Conservation (phyloP, 2,113 vertebrate genomes). For the Scomber japonicus region DNA sequence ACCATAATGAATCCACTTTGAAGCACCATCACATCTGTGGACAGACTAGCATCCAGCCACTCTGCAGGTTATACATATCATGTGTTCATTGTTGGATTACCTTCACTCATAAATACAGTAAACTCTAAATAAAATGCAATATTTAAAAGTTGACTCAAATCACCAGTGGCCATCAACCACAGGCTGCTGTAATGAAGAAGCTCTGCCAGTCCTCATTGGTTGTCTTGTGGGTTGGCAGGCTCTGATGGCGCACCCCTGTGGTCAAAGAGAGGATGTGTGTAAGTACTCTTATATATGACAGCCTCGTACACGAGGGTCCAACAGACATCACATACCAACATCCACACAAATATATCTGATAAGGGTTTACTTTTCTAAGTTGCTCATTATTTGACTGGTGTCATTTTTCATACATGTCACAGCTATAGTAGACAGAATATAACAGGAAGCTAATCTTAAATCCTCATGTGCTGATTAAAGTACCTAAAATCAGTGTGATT, state of each 20-base stretch:
- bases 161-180: neutral
- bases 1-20: neutral
- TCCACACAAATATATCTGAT: neutral
- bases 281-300: neutral
- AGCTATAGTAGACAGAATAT: too few relatives aligned
- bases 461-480: too few relatives aligned
- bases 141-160: conserved; percentile 40
- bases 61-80: neutral
- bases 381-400: too few relatives aligned
- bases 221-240: conserved; percentile 47
- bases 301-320: neutral
- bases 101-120: conserved; percentile 31
- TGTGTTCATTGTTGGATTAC: neutral
- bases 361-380: too few relatives aligned
- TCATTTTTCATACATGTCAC: too few relatives aligned
- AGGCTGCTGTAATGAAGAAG: neutral
- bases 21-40: conserved; percentile 6
- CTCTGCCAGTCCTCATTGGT: conserved; percentile 12
- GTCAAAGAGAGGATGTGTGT: conserved; percentile 43
- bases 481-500: too few relatives aligned
- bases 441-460: too few relatives aligned
- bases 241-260: conserved; percentile 70
- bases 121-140: conserved; percentile 3
- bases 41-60: neutral
- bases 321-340: too few relatives aligned